A percentile compares a stretch with the other conserved stretches of the same genome.
These are phyloP conservation scores for Dipodomys ordii DNA, from an alignment of 2,113 vertebrate genomes.

Conservation along the genomic window DNA sequence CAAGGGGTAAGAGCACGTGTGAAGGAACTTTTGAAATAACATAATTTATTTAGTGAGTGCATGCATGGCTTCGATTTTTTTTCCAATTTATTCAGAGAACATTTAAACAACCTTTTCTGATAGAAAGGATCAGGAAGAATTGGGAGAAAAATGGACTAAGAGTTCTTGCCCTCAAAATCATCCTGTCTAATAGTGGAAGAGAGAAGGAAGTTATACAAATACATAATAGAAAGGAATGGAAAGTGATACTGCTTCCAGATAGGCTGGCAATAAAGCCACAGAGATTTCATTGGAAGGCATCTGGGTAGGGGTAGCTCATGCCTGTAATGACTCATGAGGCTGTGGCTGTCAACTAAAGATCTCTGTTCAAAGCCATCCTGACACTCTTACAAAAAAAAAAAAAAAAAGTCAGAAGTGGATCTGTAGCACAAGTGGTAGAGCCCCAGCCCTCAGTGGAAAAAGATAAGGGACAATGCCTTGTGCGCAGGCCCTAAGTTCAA, in stretches of 20 bases:
- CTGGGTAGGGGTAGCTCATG: too few species aligned
- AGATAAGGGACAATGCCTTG: too few species aligned
- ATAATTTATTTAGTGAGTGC: neutral
- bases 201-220: neutral
- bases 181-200: neutral
- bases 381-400: too few species aligned
- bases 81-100: neutral
- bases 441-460: too few species aligned
- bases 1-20: conserved; percentile 15
- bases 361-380: too few species aligned
- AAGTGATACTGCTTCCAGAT: neutral
- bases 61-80: neutral
- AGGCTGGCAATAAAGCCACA: neutral
- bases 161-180: neutral
- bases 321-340: too few species aligned
- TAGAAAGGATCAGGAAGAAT: neutral
- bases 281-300: neutral
- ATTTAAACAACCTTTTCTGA: conserved; percentile 31
- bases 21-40: conserved; percentile 1
- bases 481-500: too few species aligned
- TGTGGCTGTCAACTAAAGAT: too few species aligned
- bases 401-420: too few species aligned
- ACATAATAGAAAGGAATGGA: neutral
- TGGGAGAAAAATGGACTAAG: neutral
- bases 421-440: too few species aligned